These are phyloP conservation scores for Paradisaea rubra DNA, from an alignment of 2,113 vertebrate genomes.

Conservation along the genomic window DNA sequence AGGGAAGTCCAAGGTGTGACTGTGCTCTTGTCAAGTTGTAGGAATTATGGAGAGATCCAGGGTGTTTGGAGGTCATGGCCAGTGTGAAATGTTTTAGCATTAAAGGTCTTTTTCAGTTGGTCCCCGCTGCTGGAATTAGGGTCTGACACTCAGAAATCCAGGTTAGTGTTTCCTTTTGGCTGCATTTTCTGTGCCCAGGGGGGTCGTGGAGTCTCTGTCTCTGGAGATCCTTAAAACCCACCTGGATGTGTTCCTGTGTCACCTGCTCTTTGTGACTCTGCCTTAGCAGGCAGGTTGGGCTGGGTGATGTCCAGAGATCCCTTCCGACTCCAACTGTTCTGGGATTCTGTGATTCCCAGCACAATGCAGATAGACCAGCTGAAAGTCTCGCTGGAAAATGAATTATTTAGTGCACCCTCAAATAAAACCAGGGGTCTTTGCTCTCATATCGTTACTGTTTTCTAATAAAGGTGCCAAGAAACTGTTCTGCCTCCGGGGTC, in stretches of 20 bases:
- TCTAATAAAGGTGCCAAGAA: background rate
- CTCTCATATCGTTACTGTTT: background rate
- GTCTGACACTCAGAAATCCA: background rate
- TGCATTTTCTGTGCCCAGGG: background rate
- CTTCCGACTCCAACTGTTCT: background rate
- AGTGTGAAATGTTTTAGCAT: fast-evolving
- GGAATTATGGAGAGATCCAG: background rate
- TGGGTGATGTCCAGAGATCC: background rate
- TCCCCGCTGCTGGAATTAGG: background rate
- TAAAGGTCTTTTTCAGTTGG: background rate
- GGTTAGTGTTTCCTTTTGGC: background rate
- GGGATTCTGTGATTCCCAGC: background rate
- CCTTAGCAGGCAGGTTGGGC: background rate
- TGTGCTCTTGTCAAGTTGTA: background rate
- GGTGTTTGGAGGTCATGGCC: background rate
- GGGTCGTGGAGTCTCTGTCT: fast-evolving
- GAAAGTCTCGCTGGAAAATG: background rate
- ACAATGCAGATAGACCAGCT: background rate
- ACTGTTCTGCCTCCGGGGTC: background rate
- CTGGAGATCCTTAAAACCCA: background rate
- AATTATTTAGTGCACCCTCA: background rate
- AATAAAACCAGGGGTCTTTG: background rate
- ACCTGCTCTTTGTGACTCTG: background rate
- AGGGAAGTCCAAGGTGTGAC: background rate
- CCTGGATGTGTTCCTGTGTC: background rate